A percentile compares a stretch with the other conserved stretches of the same genome.
Conservation (phyloP, 2,113 vertebrate genomes). For the Ctenodactylus gundi region DNA sequence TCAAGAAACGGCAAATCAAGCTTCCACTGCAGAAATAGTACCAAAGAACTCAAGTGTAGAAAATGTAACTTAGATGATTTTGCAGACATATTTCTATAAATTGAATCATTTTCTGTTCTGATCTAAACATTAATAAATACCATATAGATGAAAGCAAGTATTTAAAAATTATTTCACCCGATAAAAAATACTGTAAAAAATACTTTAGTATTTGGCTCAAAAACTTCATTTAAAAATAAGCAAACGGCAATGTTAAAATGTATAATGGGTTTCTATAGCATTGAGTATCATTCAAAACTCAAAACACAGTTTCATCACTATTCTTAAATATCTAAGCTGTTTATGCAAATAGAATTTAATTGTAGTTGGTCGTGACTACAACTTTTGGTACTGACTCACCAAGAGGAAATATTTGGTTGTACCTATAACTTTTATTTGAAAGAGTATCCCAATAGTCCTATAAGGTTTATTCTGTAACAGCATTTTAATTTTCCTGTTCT, state of each 20-base stretch:
- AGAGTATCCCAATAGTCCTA: not conserved
- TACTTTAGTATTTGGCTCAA: constrained; percentile 18
- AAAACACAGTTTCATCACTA: not conserved
- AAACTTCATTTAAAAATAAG: constrained; percentile 6
- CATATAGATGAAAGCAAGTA: not conserved
- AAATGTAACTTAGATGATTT: not conserved
- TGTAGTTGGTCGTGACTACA: not conserved
- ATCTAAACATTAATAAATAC: not conserved
- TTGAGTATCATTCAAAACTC: not conserved
- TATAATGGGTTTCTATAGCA: not conserved
- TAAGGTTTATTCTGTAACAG: not conserved
- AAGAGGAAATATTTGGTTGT: constrained; percentile 14
- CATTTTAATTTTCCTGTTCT: constrained; percentile 31
- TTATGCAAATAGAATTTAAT: constrained; percentile 14
- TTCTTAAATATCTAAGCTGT: not conserved
- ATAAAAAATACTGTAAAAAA: not conserved
- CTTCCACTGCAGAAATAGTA: constrained; percentile 5
- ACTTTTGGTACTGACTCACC: not conserved
- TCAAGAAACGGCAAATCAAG: constrained; percentile 7
- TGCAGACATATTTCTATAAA: not conserved
- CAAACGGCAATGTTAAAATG: not conserved
- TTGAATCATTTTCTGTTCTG: constrained; percentile 32
- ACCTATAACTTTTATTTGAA: not conserved
- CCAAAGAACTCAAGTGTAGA: not conserved
- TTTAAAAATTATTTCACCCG: not conserved